Conservation (phyloP, 2,797 vertebrate genomes). For the Lepus oiostolus region DNA sequence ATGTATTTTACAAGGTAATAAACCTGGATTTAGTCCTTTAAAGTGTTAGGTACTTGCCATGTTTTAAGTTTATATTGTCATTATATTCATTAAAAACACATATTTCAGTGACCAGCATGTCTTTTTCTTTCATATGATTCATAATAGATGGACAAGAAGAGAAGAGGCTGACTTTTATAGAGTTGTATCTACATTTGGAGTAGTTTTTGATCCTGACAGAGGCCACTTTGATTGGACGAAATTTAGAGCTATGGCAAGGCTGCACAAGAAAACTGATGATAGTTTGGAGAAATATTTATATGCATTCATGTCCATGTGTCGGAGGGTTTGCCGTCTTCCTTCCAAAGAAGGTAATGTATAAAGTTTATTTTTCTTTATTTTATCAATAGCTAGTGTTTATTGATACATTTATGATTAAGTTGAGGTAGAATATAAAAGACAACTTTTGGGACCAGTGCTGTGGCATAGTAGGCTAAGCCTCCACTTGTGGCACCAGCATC, state of each 20-base stretch:
- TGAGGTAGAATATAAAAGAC: background rate
- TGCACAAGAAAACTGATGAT: slow-evolving; percentile 99
- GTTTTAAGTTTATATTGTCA: slow-evolving; percentile 19
- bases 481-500: no score
- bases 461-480: no score
- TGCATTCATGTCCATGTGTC: slow-evolving; percentile 98
- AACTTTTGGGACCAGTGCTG: background rate
- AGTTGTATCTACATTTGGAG: slow-evolving; percentile 99
- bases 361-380: background rate
- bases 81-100: slow-evolving; percentile 52
- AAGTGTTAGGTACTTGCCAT: slow-evolving; percentile 43
- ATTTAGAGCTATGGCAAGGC: slow-evolving; percentile 97
- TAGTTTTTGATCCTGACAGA: slow-evolving; percentile 97
- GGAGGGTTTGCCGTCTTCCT: slow-evolving; percentile 96
- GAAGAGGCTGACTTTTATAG: slow-evolving; percentile 99
- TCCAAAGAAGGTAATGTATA: slow-evolving; percentile 93
- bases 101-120: slow-evolving; percentile 16
- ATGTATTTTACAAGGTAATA: background rate
- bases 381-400: background rate
- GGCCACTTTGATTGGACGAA: slow-evolving; percentile 98
- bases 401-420: background rate
- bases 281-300: slow-evolving; percentile 99
- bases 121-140: slow-evolving; percentile 45
- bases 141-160: slow-evolving; percentile 96
- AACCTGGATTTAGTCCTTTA: background rate